Evolutionary conservation across 2,113 vertebrate species (phyloP).

Genomic region (Triplophysa dalaica): DNA sequence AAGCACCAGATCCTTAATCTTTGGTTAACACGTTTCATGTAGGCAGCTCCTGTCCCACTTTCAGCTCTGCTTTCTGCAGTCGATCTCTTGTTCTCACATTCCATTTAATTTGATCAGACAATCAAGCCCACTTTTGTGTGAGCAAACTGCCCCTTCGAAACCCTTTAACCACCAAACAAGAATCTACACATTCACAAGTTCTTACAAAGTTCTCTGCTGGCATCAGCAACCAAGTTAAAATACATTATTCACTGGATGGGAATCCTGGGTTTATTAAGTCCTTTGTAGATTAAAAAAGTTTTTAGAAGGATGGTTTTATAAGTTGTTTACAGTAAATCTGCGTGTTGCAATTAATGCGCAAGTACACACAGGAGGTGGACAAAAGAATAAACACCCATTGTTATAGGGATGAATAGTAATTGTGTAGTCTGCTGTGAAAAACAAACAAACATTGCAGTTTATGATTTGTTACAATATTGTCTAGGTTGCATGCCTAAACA

Average conservation of each 20-base stretch:
- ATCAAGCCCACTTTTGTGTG: constrained; percentile 12
- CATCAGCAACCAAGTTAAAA: not conserved
- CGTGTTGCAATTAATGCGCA: no score
- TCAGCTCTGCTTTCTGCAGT: constrained; percentile 31
- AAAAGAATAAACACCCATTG: no score
- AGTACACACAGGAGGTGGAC: no score
- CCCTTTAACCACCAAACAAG: constrained; percentile 9
- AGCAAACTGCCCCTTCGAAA: constrained; percentile 15
- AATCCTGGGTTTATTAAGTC: no score
- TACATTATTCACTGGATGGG: not conserved
- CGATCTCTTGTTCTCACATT: constrained; percentile 36
- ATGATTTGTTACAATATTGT: no score
- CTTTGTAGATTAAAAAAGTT: no score
- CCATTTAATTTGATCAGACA: constrained; percentile 37
- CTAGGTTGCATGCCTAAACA: no score
- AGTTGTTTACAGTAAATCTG: no score
- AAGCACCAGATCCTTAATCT: constrained; percentile 43
- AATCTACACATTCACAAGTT: not conserved
- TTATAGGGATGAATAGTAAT: no score
- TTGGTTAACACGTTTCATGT: constrained; percentile 42
- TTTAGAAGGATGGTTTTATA: no score
- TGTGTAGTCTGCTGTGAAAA: no score
- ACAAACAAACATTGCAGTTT: no score
- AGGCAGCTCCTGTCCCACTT: constrained; percentile 30
- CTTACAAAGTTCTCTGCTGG: not conserved